Percentiles rank a stretch among this genome's conserved stretches.
Conservation (phyloP, 2,888 invertebrate genomes). For the Eristalis pertinax region DNA sequence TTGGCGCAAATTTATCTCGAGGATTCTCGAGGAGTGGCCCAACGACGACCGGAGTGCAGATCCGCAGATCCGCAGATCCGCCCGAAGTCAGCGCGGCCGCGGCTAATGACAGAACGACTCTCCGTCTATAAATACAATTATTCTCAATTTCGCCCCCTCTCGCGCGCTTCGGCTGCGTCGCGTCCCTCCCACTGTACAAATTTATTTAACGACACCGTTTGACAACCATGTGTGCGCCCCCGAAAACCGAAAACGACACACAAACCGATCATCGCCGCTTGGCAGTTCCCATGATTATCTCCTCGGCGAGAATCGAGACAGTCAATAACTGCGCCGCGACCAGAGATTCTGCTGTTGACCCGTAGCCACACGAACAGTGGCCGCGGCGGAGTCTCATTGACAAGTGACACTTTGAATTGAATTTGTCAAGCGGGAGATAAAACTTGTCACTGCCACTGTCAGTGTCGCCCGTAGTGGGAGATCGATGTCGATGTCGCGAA, state of each 20-base stretch:
- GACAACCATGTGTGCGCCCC: slow-evolving; percentile 50
- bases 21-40: background rate
- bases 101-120: background rate
- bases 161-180: background rate
- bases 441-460: slow-evolving; percentile 2
- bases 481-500: background rate
- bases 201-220: slow-evolving; percentile 67
- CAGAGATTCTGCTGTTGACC: background rate
- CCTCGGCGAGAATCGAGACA: background rate
- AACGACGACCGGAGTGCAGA: background rate
- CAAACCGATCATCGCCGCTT: slow-evolving; percentile 45
- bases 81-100: too few relatives aligned
- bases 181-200: slow-evolving; percentile 32
- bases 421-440: background rate
- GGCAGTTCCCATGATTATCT: slow-evolving; percentile 49
- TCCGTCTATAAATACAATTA: slow-evolving; percentile 54
- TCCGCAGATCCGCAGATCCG: background rate
- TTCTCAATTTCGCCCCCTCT: background rate
- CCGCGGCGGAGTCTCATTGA: background rate
- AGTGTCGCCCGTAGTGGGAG: background rate
- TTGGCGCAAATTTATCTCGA: background rate
- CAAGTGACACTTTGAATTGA: background rate
- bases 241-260: slow-evolving; percentile 36
- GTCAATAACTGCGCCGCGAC: background rate
- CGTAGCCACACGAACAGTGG: background rate